A percentile compares a stretch with the other conserved stretches of the same genome.
These are phyloP conservation scores for Mizuhopecten yessoensis DNA, from an alignment of 1,140 invertebrate species.

Conservation along the genomic window DNA sequence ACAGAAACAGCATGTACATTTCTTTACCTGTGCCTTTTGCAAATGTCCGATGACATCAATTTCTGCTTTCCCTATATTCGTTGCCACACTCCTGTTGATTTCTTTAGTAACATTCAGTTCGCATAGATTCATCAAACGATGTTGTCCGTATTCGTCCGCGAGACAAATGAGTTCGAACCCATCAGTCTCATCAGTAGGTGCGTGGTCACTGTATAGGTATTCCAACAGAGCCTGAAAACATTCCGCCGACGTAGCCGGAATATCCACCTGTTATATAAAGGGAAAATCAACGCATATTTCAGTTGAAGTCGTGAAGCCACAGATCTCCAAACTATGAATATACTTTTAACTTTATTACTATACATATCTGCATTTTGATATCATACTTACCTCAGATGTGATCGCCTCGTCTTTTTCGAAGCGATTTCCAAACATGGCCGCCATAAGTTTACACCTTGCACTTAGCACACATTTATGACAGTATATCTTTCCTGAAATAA, in stretches of 20 bases:
- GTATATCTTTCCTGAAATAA: too few species aligned
- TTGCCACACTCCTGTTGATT: constrained; percentile 62
- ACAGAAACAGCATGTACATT: too few species aligned
- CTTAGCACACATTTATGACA: too few species aligned
- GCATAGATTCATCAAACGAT: constrained; percentile 69
- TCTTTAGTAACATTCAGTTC: constrained; percentile 74
- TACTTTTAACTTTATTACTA: too few species aligned
- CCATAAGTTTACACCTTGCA: not conserved
- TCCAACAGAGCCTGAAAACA: constrained; percentile 71
- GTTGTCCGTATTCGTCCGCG: constrained; percentile 69
- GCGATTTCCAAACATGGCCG: not conserved
- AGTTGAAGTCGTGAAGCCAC: too few species aligned
- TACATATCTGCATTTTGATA: not conserved
- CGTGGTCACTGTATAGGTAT: constrained; percentile 75
- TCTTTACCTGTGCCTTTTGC: constrained; percentile 66
- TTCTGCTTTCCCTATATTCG: constrained; percentile 67
- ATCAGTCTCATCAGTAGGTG: constrained; percentile 70
- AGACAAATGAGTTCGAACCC: constrained; percentile 64
- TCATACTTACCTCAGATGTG: not conserved
- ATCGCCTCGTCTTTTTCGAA: not conserved
- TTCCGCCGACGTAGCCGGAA: constrained; percentile 58
- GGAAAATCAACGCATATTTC: not conserved
- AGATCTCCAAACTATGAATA: too few species aligned
- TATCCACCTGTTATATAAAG: constrained; percentile 54
- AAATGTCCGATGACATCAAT: constrained; percentile 73